Evolutionary conservation across 2,888 invertebrate species (phyloP).

Genomic region (Panopea generosa): DNA sequence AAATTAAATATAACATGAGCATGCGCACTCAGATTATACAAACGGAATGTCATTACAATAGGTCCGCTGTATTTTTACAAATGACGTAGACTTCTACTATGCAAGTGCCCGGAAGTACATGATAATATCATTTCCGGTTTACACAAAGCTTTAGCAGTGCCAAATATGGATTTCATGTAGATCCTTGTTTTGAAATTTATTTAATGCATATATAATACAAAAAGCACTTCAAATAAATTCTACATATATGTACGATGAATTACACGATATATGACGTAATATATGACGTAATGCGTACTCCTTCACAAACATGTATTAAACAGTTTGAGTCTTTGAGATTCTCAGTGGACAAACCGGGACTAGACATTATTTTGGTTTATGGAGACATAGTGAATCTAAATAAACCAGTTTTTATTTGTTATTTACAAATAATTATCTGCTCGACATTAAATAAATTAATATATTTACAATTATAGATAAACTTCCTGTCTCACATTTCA

Average conservation of each 20-base stretch:
- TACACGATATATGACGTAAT: too few relatives aligned
- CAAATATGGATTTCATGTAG: slow-evolving; percentile 68
- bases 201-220: slow-evolving; percentile 8
- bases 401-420: slow-evolving; percentile 36
- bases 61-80: slow-evolving; percentile 42
- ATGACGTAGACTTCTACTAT: slow-evolving; percentile 25
- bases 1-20: too few relatives aligned
- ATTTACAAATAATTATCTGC: slow-evolving; percentile 13
- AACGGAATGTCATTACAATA: slow-evolving; percentile 50
- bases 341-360: slow-evolving; percentile 50
- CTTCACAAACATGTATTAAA: too few relatives aligned
- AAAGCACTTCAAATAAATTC: slow-evolving; percentile 14
- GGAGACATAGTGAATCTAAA: slow-evolving; percentile 36
- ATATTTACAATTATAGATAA: slow-evolving; percentile 40
- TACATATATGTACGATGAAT: not conserved
- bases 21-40: slow-evolving; percentile 22
- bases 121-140: slow-evolving; percentile 19
- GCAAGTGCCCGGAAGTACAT: slow-evolving; percentile 10
- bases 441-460: slow-evolving; percentile 52
- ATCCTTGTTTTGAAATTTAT: slow-evolving; percentile 48
- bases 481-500: not conserved
- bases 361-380: slow-evolving; percentile 48
- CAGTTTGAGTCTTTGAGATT: not conserved
- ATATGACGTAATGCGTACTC: too few relatives aligned
- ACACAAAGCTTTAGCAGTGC: slow-evolving; percentile 14